Percentiles rank a stretch among this genome's conserved stretches.
These are phyloP conservation scores for Molossus molossus DNA, from an alignment of 2,797 vertebrate genomes.

Conservation along the genomic window DNA sequence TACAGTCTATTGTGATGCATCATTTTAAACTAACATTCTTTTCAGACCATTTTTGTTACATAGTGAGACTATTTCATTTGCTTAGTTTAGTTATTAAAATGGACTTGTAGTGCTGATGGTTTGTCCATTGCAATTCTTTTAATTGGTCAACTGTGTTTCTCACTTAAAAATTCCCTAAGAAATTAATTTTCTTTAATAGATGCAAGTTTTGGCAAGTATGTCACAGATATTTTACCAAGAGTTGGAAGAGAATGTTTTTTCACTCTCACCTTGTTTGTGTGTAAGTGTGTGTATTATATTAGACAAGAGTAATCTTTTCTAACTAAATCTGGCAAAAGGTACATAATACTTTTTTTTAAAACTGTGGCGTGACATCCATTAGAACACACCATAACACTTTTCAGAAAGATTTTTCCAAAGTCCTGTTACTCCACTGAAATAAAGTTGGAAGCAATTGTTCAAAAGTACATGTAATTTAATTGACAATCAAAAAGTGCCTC, in stretches of 20 bases:
- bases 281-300: neutral
- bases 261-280: neutral
- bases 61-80: neutral
- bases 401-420: neutral
- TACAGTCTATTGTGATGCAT: neutral
- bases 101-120: neutral
- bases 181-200: conserved; percentile 56
- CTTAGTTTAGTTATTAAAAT: neutral
- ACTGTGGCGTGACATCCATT: neutral
- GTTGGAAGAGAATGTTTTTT: neutral
- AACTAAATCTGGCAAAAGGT: conserved; percentile 23
- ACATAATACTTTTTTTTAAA: neutral
- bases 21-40: conserved; percentile 31
- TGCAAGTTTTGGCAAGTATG: neutral
- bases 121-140: conserved; percentile 5
- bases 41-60: neutral
- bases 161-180: conserved; percentile 38
- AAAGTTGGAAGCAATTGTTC: conserved; percentile 48
- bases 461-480: conserved; percentile 40
- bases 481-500: neutral
- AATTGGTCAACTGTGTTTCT: conserved; percentile 44
- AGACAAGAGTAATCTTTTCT: neutral
- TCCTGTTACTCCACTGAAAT: neutral
- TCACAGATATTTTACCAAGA: neutral
- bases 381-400: conserved; percentile 46